Base-by-base conservation (phyloP, 2,113 vertebrate species). In the Trematocara unimaculatum region DNA sequence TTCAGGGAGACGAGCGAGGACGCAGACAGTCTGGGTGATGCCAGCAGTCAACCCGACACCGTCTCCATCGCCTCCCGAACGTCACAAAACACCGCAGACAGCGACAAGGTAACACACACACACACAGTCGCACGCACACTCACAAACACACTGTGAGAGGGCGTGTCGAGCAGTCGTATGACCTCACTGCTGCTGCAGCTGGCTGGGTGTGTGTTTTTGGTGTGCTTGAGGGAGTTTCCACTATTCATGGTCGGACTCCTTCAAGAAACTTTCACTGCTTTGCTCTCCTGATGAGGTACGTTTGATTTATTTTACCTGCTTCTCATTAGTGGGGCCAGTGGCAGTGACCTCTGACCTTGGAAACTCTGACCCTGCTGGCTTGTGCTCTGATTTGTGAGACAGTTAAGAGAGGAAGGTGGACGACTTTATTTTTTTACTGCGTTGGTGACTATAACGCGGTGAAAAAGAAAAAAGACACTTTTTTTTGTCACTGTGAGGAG, bases 11-110 rank as follows among this genome's bases (percentile, higher is more conserved):
- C 97, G 51, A 97, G 98, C 31, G 99, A 99, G 91, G 99, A 99
- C 26, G 97, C 96, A 18, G 99, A 99, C 96, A 99, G 98, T 85
- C 97, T 99, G 94, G 99, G 99, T 5, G 99, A 99, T 53, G 98
- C 98, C 86, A 99, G 98, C 96, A 99, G 98, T 89, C 99, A 99
- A 77, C 98, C 98, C 1, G 99, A 99, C 93, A 99, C 98, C 35
- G 98, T 99, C 93, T 99, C 99, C 93, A 99, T 99, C 83, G 98
- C 99, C 62, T 99, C 99, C 64, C 95, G 99, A 53, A 99, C 98
- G 3, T 99, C 99, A 2, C 99, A 99, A 92, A 99, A 99, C 96
- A 99, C 99, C 1, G 97, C 98, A 78, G 99, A 99, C 96, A 99
- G 98, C 49, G 99, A 99, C 96, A 99, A 99, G 98, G 99, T 99